Evolutionary conservation across 2,888 invertebrate genomes (phyloP), one percentile per base, ranked within the genome.

Genomic region (Diadromus collaris): DNA sequence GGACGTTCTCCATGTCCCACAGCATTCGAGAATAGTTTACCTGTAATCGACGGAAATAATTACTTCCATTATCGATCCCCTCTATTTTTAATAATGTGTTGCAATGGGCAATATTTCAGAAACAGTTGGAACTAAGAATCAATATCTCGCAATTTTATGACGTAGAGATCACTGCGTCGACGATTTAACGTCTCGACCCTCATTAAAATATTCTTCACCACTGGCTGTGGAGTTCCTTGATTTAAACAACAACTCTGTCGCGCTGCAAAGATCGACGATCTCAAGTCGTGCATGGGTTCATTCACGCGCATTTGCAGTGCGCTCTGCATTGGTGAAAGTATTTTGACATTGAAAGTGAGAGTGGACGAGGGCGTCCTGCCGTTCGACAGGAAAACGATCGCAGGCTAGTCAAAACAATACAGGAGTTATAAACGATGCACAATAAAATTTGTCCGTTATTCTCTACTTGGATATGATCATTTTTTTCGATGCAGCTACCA

Each of bases 1-100:
- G 90, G 0, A 79, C 94, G 38, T 92, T 93, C 83, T 95, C 95
- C 84, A 94, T 92, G 81, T 93, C 94, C 96, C 96, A 96, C 44
- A 96, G 90, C 87, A 96, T 93, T 16, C 96, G 89, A 0, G 90
- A 89, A 70, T 88, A 88, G 71, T 90, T 90, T 2, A 86, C 81
- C 90, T 90, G 81, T 7, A 82, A 85, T 68, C 29, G 32, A 46
- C 48, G 24, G 34, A 24, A n/a, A 54, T 16, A 9, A 54, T 44
- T 16, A 16, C 6, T 16, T 54, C 16, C 13, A 54, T 54, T 54
- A 29, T n/a, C n/a, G n/a, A n/a, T 6, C 19, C 46, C 2, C 1
- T 46, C 9, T 9, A 46, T 46, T 19, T 46, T 19, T 19, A 7
- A 46, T 46, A 46, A 46, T 3, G 6, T 0, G 6, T 0, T n/a